These are phyloP conservation scores for Dipodomys stephensi DNA, from an alignment of 2,113 vertebrate species.

Conservation along the genomic window DNA sequence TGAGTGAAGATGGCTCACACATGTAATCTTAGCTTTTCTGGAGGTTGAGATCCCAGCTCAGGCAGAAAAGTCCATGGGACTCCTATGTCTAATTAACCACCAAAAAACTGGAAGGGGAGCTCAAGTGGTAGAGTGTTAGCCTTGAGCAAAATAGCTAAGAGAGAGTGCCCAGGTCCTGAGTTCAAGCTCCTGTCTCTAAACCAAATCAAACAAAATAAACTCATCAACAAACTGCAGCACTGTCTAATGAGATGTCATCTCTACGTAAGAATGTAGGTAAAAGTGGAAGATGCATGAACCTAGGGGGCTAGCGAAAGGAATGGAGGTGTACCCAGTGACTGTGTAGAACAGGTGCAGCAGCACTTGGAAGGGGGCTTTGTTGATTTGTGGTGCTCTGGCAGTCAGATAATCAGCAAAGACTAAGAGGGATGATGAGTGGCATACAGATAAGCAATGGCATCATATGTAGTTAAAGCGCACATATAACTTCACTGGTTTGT, in stretches of 20 bases:
- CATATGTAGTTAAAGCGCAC: background rate
- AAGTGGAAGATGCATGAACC: background rate
- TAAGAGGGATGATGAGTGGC: background rate
- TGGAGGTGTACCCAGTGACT: background rate
- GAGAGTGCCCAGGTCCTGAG: too few species aligned
- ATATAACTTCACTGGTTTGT: background rate
- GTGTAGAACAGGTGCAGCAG: background rate
- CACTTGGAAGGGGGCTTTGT: background rate
- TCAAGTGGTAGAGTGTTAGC: too few species aligned
- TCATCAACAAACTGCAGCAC: too few species aligned
- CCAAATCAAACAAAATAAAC: too few species aligned
- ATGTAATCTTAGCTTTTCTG: too few species aligned
- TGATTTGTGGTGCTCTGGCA: background rate
- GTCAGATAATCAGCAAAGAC: background rate
- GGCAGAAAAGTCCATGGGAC: too few species aligned
- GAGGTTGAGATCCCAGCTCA: too few species aligned
- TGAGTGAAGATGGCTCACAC: too few species aligned
- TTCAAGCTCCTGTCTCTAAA: too few species aligned
- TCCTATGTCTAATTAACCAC: too few species aligned
- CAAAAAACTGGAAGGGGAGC: too few species aligned
- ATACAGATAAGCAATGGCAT: background rate
- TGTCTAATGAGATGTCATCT: background rate
- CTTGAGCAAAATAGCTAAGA: too few species aligned
- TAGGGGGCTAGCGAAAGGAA: background rate
- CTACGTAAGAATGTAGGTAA: background rate